Evolutionary conservation across 2,113 vertebrate genomes (phyloP).

Genomic region (Brachirus orientalis): DNA sequence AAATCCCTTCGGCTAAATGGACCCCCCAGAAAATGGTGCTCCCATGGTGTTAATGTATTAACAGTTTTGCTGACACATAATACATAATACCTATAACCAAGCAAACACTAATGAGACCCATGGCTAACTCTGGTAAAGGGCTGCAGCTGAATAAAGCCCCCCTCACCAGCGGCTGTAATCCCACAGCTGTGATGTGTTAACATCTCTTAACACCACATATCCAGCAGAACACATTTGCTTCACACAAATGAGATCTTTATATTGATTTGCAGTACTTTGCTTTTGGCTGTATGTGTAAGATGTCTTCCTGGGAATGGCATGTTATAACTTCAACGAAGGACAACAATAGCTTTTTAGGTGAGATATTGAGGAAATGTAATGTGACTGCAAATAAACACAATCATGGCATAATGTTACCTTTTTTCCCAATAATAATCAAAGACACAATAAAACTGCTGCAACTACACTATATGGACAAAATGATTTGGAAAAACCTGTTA

Average conservation of each 20-base stretch:
- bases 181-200: slow-evolving; percentile 40
- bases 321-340: too few species aligned
- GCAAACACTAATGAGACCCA: slow-evolving; percentile 45
- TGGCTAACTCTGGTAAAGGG: slow-evolving; percentile 38
- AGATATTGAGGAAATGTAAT: too few species aligned
- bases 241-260: not conserved
- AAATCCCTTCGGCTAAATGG: slow-evolving; percentile 65
- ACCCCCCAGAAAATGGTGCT: slow-evolving; percentile 50
- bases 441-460: too few species aligned
- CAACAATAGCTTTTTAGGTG: too few species aligned
- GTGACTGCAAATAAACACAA: too few species aligned
- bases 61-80: slow-evolving; percentile 56
- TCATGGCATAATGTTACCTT: too few species aligned
- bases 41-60: slow-evolving; percentile 65
- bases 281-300: not conserved
- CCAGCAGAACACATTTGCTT: slow-evolving; percentile 4
- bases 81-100: slow-evolving; percentile 60
- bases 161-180: slow-evolving; percentile 35
- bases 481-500: too few species aligned
- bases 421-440: too few species aligned
- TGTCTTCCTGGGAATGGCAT: too few species aligned
- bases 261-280: slow-evolving; percentile 19
- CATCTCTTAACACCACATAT: slow-evolving; percentile 23
- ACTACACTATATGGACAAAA: too few species aligned
- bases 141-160: slow-evolving; percentile 27